Percentiles rank a stretch among this genome's conserved stretches.
Conservation (phyloP, 1,140 invertebrate species). For the Thaumatotibia leucotreta region DNA sequence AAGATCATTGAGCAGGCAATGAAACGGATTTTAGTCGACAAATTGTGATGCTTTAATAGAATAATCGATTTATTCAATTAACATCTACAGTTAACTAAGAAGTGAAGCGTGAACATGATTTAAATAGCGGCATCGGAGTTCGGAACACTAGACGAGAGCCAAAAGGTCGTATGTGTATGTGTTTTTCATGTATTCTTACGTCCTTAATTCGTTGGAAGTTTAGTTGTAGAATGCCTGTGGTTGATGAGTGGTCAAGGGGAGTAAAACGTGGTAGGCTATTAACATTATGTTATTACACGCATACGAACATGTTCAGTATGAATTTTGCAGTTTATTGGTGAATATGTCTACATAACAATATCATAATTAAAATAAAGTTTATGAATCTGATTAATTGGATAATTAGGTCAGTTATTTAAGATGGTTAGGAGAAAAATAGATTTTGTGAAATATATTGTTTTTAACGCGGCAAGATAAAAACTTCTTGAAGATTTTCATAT, state of each 20-base stretch:
- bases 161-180: neutral
- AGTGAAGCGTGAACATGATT: slow-evolving; percentile 5
- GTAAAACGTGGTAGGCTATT: neutral
- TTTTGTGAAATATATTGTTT: too few species aligned
- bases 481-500: too few species aligned
- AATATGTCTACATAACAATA: neutral
- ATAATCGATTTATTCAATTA: slow-evolving; percentile 10
- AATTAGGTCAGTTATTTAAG: too few species aligned
- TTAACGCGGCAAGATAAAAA: too few species aligned
- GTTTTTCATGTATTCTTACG: neutral
- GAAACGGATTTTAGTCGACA: neutral
- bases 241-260: neutral
- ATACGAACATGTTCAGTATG: slow-evolving; percentile 32
- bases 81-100: neutral
- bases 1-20: neutral
- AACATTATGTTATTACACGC: slow-evolving; percentile 24
- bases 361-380: too few species aligned
- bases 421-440: too few species aligned
- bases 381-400: too few species aligned
- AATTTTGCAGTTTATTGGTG: too few species aligned
- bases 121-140: slow-evolving; percentile 5
- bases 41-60: slow-evolving; percentile 1
- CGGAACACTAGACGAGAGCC: neutral
- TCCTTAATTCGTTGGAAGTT: neutral
- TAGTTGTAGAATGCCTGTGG: neutral